Percentiles rank a stretch among this genome's conserved stretches.
These are phyloP conservation scores for Theristicus caerulescens DNA, from an alignment of 2,113 vertebrate species.

Conservation along the genomic window DNA sequence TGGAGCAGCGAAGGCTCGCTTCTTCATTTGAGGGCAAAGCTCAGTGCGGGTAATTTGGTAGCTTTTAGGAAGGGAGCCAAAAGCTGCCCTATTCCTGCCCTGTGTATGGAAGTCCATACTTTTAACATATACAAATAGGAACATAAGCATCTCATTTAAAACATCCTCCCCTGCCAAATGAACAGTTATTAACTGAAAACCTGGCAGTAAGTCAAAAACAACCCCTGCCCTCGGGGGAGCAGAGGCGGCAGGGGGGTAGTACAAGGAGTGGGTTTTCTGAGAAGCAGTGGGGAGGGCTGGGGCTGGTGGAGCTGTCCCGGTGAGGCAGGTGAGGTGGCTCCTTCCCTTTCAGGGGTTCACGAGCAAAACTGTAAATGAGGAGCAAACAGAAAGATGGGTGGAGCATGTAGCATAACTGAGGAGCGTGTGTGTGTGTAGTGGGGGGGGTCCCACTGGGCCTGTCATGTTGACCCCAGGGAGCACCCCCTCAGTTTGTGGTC, in stretches of 20 bases:
- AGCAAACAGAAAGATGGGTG: background rate
- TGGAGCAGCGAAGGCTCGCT: background rate
- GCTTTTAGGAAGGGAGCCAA: background rate
- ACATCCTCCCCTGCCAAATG: background rate
- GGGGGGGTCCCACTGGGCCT: background rate
- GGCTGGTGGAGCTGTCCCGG: background rate
- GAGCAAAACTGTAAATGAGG: background rate
- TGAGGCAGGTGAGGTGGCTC: background rate
- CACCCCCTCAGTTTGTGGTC: background rate
- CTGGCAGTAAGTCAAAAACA: background rate
- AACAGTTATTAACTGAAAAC: background rate
- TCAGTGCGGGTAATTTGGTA: background rate
- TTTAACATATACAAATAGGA: background rate
- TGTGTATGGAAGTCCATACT: background rate
- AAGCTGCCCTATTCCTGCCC: background rate
- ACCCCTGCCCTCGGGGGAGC: background rate
- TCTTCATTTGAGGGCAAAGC: background rate
- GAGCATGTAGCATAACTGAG: background rate
- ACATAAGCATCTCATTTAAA: background rate
- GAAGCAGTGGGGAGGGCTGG: background rate
- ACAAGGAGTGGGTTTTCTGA: background rate
- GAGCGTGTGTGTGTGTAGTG: background rate
- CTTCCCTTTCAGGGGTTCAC: background rate
- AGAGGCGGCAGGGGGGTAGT: background rate
- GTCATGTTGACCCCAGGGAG: background rate